Percentiles rank a stretch among this genome's conserved stretches.
Evolutionary conservation across 2,888 invertebrate genomes (phyloP).

Genomic region (Neria commutata): DNA sequence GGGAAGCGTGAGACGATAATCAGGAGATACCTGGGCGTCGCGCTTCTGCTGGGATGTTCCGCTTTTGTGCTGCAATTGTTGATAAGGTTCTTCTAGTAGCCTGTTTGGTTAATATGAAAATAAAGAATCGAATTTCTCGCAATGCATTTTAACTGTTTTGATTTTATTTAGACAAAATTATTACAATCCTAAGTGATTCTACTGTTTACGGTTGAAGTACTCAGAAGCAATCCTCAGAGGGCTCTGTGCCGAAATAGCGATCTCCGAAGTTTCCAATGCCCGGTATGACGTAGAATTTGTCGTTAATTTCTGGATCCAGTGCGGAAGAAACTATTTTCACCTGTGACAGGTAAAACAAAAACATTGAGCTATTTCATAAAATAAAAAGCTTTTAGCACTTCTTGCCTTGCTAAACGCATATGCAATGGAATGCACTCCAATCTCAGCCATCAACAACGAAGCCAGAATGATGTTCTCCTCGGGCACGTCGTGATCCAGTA

Average conservation of each 20-base stretch:
- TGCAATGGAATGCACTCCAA: constrained; percentile 96
- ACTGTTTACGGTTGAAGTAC: no score
- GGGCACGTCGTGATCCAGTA: constrained; percentile 97
- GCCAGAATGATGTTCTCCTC: constrained; percentile 92
- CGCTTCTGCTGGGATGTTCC: constrained; percentile 57
- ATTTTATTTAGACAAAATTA: background rate
- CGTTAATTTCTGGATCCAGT: constrained; percentile 94
- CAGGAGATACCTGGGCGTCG: constrained; percentile 45
- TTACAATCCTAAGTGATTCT: constrained; percentile 2
- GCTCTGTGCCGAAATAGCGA: constrained; percentile 64
- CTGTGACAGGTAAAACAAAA: constrained; percentile 58
- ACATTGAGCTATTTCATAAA: background rate
- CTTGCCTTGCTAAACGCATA: constrained; percentile 93
- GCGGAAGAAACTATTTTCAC: constrained; percentile 96
- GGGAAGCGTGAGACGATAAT: background rate
- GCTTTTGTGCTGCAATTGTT: constrained; percentile 51
- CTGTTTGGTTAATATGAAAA: no score
- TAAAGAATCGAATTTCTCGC: no score
- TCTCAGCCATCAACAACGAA: constrained; percentile 95
- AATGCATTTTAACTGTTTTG: background rate
- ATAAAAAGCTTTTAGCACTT: background rate
- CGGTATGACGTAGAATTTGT: constrained; percentile 95
- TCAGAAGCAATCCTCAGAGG: no score
- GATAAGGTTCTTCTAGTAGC: constrained; percentile 27
- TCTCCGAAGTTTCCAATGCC: constrained; percentile 99